Percentiles rank a stretch among this genome's conserved stretches.
Evolutionary conservation across 2,888 invertebrate species (phyloP).

Genomic region (Folsomia manolachei): DNA sequence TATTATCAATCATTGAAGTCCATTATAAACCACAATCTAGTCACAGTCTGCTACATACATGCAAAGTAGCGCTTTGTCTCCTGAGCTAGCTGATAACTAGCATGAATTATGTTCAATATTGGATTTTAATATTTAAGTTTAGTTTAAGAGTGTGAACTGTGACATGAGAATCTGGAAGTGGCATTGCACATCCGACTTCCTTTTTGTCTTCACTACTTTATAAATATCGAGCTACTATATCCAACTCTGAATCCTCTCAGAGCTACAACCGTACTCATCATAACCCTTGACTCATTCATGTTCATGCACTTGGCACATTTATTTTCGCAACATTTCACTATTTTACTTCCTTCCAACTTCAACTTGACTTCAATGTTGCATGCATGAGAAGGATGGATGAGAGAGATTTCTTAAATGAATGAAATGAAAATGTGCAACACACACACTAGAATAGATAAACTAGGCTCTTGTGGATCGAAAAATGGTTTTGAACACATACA

Average conservation of each 20-base stretch:
- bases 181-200: background rate
- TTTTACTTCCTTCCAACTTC: background rate
- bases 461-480: background rate
- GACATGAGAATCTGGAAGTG: slow-evolving; percentile 28
- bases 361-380: background rate
- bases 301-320: slow-evolving; percentile 23
- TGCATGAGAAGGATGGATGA: background rate
- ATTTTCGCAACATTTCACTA: background rate
- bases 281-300: background rate
- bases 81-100: too few relatives aligned
- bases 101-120: too few relatives aligned
- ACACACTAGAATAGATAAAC: too few relatives aligned
- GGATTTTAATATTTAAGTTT: background rate
- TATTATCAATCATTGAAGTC: too few relatives aligned
- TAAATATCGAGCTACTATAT: too few relatives aligned
- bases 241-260: background rate
- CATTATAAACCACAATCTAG: too few relatives aligned
- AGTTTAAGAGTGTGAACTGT: slow-evolving; percentile 18
- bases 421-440: too few relatives aligned
- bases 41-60: too few relatives aligned
- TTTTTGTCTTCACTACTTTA: background rate
- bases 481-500: background rate
- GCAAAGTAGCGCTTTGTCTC: too few relatives aligned
- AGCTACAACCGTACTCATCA: background rate
- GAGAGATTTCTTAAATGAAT: slow-evolving; percentile 1